Base-by-base conservation (phyloP, 2,113 vertebrate genomes). In the Aegotheles bennettii region DNA sequence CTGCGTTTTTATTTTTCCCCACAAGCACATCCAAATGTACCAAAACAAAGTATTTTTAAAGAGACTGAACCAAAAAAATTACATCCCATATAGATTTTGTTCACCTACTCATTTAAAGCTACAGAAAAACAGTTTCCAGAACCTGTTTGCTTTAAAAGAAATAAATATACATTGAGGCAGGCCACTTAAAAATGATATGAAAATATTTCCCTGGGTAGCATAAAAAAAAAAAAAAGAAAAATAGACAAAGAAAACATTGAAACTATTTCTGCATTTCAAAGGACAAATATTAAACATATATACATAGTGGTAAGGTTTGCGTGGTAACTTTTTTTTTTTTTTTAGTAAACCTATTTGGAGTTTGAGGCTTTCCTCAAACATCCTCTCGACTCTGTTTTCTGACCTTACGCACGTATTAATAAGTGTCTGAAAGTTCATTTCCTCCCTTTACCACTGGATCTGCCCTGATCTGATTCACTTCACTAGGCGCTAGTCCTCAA, bases 21-120 rank as follows among this genome's bases (percentile, higher is more conserved):
- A 99, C 98, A 98, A 98, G 98, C 99, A 99, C 98, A 99, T 99
- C 98, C 98, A 99, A 98, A 98, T 98, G 96, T 98, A 98, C 97
- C 98, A 98, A 98, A 98, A 99, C 98, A 99, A 99, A 98, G 98
- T 98, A 94, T 97, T 97, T 97, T 98, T 98, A 98, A 98, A 98
- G 95, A 98, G 97, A 98, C 97, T 97, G 97, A 98, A 98, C 96
- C 90, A 97, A 97, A 97, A 98, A 98, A 98, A 97, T 97, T 98
- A 99, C 98, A 99, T 98, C 98, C 98, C 98, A 99, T 98, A 99
- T 98, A 98, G 98, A 98, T 98, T 98, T 98, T 98, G 98, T 98
- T 98, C 97, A 98, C 98, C 98, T 98, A 98, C 95, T 98, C 97
- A 98, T 98, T 99, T 99, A 99, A 99, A 99, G 98, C 98, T 99